Evolutionary conservation across 2,888 invertebrate genomes (phyloP), one percentile per base, ranked within the genome.

Genomic region (Phaedon cochleariae): DNA sequence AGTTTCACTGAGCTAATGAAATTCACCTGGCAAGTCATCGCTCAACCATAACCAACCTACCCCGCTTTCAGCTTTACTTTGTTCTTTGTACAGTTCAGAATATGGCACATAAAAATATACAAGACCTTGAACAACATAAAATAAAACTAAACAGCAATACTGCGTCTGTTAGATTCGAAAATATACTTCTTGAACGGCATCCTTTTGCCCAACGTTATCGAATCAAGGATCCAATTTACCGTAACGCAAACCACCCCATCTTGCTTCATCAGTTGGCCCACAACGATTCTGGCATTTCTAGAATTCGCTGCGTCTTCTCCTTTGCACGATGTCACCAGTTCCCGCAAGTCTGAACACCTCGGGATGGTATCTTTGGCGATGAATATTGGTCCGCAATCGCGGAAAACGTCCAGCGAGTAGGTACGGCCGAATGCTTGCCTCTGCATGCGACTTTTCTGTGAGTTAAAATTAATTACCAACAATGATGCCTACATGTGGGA

Each of bases 141-240:
- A n/a, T n/a, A n/a, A n/a, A n/a, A 34, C 9, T 52, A 22, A 22
- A 51, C 37, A 6, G 4, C 17, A 51, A 51, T 12, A 51, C 31
- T 55, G 53, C 15, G 1, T n/a, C 41, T 41, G 2, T 41, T 41
- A 1, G 41, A 1, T 15, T 9, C 6, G 15, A 75, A 58, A 6
- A 74, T 59, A 74, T 88, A 88, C 68, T 84, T 84, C 5, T 81
- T 79, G 58, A 85, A 74, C 18, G 71, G 63, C 55, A 74, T 64
- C 59, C 45, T 66, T 51, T 85, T 85, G 75, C 88, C 87, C 29
- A 84, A 82, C 0, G 86, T 86, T 62, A 91, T 88, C 51, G 87
- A 88, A 81, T 90, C 90, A 57, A 90, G 81, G 21, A 90, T 79
- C 90, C 90, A 91, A 51, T 81, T 82, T 71, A 88, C 88, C 59